Percentiles rank a stretch among this genome's conserved stretches.
Conservation (phyloP, 2,888 invertebrate genomes). For the Pandemis corylana region DNA sequence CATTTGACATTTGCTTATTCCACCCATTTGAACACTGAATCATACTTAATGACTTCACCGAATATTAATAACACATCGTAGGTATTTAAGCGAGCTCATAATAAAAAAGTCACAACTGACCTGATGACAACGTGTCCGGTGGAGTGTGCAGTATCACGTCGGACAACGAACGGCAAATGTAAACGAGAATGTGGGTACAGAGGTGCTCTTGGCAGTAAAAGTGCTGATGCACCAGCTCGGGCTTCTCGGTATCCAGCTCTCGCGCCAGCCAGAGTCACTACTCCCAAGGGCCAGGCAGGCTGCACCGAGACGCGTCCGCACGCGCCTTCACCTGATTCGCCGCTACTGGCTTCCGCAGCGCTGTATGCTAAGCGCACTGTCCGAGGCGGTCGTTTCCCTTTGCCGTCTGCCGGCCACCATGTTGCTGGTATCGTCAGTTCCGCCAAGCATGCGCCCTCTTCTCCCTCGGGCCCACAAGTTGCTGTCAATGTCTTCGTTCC, state of each 20-base stretch:
- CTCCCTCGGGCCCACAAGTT: slow-evolving; percentile 96
- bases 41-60: background rate
- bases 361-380: slow-evolving; percentile 94
- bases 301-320: slow-evolving; percentile 89
- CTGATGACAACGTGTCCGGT: slow-evolving; percentile 94
- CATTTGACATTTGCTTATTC: slow-evolving; percentile 24
- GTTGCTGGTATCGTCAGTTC: slow-evolving; percentile 94
- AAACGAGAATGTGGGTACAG: slow-evolving; percentile 95
- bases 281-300: slow-evolving; percentile 87
- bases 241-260: slow-evolving; percentile 93
- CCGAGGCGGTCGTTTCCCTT: slow-evolving; percentile 87
- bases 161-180: slow-evolving; percentile 95
- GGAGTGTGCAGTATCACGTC: slow-evolving; percentile 87
- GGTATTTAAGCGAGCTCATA: background rate
- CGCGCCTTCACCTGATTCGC: slow-evolving; percentile 87
- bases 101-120: slow-evolving; percentile 78
- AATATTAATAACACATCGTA: background rate
- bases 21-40: slow-evolving; percentile 6
- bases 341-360: slow-evolving; percentile 92
- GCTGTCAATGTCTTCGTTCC: slow-evolving; percentile 88
- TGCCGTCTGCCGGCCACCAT: slow-evolving; percentile 93
- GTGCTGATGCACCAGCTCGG: slow-evolving; percentile 92
- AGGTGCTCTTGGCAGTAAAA: slow-evolving; percentile 94
- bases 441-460: slow-evolving; percentile 96
- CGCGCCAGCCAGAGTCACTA: slow-evolving; percentile 90